Evolutionary conservation across 2,113 vertebrate genomes (phyloP), one percentile per base, ranked within the genome.

Genomic region (Albula goreensis): DNA sequence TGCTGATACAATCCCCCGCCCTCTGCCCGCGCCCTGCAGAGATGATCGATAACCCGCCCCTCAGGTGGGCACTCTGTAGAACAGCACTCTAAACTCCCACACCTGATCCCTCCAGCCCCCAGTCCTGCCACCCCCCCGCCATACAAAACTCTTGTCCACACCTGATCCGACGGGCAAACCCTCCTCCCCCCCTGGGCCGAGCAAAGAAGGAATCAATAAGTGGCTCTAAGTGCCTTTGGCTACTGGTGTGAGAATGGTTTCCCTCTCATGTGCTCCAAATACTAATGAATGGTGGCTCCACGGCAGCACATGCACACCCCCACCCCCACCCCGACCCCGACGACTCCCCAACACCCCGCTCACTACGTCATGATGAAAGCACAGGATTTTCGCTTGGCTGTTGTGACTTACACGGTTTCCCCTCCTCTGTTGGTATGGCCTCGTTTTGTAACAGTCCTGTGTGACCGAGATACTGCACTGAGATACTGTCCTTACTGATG

Each of bases 1-100:
- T 22, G 9, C 48, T 83, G 81, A 17, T 1, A 51, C 80, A 17
- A 31, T 41, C 60, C 79, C 84, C 31, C 63, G 50, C 31, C 31
- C 31, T 41, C 31, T 41, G 31, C 31, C 31, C 31, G 83, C 84
- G 82, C 80, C 85, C 85, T 41, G 88, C 87, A 87, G 89, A 88
- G 90, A 50, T 80, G 87, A 96, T 95, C 89, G 90, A 95, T 95
- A 63, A 90, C 85, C 83, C 90, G 92, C 88, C 94, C 60, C 91
- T 92, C 92, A 93, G 93, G 94, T 92, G 93, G 91, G 89, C 84
- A 41, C 92, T 89, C 92, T 88, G 85, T 86, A 91, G 90, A 91
- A 88, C 88, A 88, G 84, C n/a, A 57, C 81, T 48, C 82, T 87
- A 86, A 88, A 82, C 83, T 88, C 77, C 0, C 25, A 89, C 92